Conservation (phyloP, 2,113 vertebrate species). For the Deroptyus accipitrinus region DNA sequence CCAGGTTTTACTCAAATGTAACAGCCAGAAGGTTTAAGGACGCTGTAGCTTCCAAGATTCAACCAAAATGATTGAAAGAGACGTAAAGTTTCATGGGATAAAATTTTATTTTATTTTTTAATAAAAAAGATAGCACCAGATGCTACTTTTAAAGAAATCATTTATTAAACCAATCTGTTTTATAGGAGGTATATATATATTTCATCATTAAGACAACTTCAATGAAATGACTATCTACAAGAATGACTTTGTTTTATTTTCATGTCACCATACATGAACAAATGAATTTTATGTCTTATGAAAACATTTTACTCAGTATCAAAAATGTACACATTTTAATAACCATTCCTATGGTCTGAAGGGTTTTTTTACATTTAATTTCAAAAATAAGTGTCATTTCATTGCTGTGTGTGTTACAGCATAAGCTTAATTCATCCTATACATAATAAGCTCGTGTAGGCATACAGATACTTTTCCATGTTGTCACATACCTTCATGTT, state of each 20-base stretch:
- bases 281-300: constrained; percentile 63
- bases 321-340: constrained; percentile 73
- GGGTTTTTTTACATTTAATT: constrained; percentile 72
- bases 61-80: constrained; percentile 46
- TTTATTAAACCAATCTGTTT: constrained; percentile 76
- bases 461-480: constrained; percentile 54
- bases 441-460: constrained; percentile 47
- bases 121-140: constrained; percentile 75
- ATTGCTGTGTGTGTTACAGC: constrained; percentile 62
- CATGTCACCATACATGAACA: constrained; percentile 67
- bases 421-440: constrained; percentile 57
- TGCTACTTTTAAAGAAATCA: constrained; percentile 72
- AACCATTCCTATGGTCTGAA: constrained; percentile 64
- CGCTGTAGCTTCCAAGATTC: neutral
- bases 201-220: constrained; percentile 69
- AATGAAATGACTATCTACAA: constrained; percentile 78
- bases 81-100: constrained; percentile 67
- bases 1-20: neutral
- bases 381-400: constrained; percentile 72
- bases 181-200: constrained; percentile 70
- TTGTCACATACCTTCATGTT: constrained; percentile 63
- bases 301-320: constrained; percentile 73
- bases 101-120: constrained; percentile 66
- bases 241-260: constrained; percentile 72
- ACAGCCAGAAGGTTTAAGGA: neutral